Percentiles rank a stretch among this genome's conserved stretches.
These are phyloP conservation scores for Platycercus adscitus DNA, from an alignment of 2,113 vertebrate species.

Conservation along the genomic window DNA sequence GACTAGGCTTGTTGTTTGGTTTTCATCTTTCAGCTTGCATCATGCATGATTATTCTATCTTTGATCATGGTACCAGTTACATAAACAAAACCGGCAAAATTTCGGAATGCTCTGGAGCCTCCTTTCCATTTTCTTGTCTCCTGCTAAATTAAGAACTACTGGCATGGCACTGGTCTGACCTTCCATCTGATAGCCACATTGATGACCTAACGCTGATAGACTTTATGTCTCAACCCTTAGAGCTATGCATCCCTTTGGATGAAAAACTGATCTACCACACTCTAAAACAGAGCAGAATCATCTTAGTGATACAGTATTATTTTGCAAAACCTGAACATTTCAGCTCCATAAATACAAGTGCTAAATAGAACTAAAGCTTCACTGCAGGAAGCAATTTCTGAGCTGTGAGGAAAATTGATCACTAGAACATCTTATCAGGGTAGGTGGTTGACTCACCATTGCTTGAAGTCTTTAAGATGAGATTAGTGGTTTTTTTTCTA, in stretches of 20 bases:
- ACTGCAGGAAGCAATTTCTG: conserved; percentile 57
- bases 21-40: not conserved
- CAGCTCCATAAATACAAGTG: conserved; percentile 36
- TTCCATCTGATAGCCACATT: not conserved
- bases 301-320: not conserved
- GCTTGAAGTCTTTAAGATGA: conserved; percentile 59
- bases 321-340: not conserved
- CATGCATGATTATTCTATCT: not conserved
- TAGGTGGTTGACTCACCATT: conserved; percentile 66
- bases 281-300: not conserved
- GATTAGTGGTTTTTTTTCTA: conserved; percentile 22
- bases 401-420: conserved; percentile 64
- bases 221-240: not conserved
- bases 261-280: not conserved
- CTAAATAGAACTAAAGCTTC: conserved; percentile 56
- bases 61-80: not conserved
- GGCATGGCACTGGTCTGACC: not conserved
- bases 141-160: not conserved
- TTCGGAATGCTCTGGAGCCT: not conserved
- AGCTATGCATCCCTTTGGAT: not conserved
- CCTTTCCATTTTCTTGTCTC: not conserved
- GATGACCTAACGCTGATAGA: not conserved
- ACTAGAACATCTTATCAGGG: conserved; percentile 58
- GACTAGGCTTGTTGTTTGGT: not conserved
- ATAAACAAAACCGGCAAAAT: not conserved